Conservation (phyloP, 2,797 vertebrate species). For the Hozukius guyotensis region DNA sequence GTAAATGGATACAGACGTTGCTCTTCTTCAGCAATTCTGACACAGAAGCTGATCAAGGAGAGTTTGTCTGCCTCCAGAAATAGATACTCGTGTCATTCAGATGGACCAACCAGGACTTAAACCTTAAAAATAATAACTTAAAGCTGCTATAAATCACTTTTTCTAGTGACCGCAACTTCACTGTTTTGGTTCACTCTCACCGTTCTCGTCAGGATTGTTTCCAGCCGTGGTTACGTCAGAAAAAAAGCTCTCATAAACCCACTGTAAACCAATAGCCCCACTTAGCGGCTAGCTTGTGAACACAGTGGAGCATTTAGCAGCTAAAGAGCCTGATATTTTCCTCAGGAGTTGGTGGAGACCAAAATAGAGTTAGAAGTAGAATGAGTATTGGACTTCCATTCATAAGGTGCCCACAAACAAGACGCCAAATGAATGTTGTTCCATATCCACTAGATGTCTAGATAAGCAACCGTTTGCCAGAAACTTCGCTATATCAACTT, state of each 20-base stretch:
- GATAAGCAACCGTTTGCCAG: neutral
- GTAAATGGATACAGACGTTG: neutral
- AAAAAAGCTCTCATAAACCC: neutral
- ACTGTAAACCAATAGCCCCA: too few species aligned
- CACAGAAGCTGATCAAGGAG: neutral
- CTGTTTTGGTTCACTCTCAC: neutral
- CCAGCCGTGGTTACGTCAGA: neutral
- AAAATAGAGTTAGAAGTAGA: neutral
- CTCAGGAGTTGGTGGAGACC: neutral
- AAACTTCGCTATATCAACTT: too few species aligned
- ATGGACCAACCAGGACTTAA: neutral
- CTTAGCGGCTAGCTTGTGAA: accelerated
- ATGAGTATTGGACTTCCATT: neutral
- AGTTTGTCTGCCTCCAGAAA: neutral
- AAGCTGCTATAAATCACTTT: neutral
- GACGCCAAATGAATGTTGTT: neutral
- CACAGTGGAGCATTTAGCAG: too few species aligned
- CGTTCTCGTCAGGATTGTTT: neutral
- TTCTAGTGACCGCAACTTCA: neutral
- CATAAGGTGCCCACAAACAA: neutral
- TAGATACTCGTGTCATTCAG: neutral
- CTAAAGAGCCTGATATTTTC: neutral
- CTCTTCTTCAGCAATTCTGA: neutral
- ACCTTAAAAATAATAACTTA: neutral
- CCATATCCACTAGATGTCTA: neutral